Percentiles rank a stretch among this genome's conserved stretches.
Conservation (phyloP, 2,797 vertebrate species). For the Fistularia tabacaria region DNA sequence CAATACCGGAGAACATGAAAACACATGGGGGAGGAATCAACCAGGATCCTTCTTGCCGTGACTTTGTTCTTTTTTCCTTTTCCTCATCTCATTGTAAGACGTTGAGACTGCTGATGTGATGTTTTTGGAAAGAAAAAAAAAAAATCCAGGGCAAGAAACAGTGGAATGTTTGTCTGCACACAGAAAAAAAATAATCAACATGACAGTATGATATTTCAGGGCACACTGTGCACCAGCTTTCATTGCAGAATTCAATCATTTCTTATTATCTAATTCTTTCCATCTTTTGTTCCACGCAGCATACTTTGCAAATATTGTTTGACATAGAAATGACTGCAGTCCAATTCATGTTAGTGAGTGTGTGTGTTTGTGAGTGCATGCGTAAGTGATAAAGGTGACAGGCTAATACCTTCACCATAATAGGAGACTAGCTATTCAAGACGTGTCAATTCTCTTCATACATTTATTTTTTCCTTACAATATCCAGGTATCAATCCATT, state of each 20-base stretch:
- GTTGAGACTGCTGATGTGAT: no score
- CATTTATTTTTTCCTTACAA: constrained; percentile 12
- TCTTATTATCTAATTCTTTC: constrained; percentile 56
- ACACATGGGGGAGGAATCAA: no score
- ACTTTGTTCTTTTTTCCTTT: no score
- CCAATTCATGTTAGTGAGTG: constrained; percentile 16
- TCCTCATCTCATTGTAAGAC: no score
- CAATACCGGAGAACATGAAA: no score
- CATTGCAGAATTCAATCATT: constrained; percentile 54
- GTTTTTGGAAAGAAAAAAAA: no score
- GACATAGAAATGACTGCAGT: constrained; percentile 40
- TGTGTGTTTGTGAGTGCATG: no score
- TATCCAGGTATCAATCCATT: not conserved
- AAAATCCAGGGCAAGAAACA: no score
- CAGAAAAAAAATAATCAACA: no score
- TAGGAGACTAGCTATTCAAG: constrained; percentile 27
- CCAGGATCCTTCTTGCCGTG: no score
- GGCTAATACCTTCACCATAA: constrained; percentile 51
- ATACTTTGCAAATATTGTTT: constrained; percentile 57
- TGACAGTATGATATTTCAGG: constrained; percentile 3
- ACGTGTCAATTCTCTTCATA: constrained; percentile 30
- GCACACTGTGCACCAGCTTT: constrained; percentile 44
- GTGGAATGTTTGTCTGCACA: no score
- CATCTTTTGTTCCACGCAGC: constrained; percentile 52
- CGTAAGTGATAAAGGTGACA: constrained; percentile 13